Percentiles rank a stretch among this genome's conserved stretches.
Evolutionary conservation across 2,797 vertebrate species (phyloP).

Genomic region (Phataginus tetradactyla): DNA sequence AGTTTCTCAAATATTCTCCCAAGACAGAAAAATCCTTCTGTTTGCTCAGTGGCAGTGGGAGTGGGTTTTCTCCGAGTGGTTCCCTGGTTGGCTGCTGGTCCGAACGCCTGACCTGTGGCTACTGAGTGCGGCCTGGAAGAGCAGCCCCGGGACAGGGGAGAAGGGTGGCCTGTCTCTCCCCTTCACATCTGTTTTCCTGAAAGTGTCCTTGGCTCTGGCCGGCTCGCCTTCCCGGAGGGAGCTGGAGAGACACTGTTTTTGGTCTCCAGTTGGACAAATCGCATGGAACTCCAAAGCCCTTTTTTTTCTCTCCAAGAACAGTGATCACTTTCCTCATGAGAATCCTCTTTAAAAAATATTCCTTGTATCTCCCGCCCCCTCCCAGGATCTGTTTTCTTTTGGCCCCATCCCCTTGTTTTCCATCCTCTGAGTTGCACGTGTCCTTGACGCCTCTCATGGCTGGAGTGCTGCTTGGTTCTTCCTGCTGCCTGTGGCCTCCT

Average conservation of each 20-base stretch:
- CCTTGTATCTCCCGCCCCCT: slow-evolving; percentile 70
- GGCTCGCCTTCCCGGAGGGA: slow-evolving; percentile 82
- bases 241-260: slow-evolving; percentile 74
- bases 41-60: slow-evolving; percentile 74
- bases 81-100: slow-evolving; percentile 1
- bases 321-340: slow-evolving; percentile 77
- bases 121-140: slow-evolving; percentile 15
- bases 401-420: slow-evolving; percentile 82
- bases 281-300: slow-evolving; percentile 83
- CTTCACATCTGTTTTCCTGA: slow-evolving; percentile 79
- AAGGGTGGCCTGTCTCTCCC: slow-evolving; percentile 57
- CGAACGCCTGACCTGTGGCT: not conserved
- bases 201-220: slow-evolving; percentile 75
- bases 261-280: slow-evolving; percentile 73
- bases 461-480: slow-evolving; percentile 74
- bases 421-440: slow-evolving; percentile 79
- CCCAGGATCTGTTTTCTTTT: slow-evolving; percentile 76
- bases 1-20: slow-evolving; percentile 75
- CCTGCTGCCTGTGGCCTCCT: slow-evolving; percentile 79
- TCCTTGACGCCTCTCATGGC: slow-evolving; percentile 67
- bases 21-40: slow-evolving; percentile 73
- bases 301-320: slow-evolving; percentile 71
- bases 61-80: slow-evolving; percentile 51
- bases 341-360: slow-evolving; percentile 84
- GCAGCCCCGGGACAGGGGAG: not conserved